Base-by-base conservation (phyloP, 2,797 vertebrate species). In the Chelon labrosus region DNA sequence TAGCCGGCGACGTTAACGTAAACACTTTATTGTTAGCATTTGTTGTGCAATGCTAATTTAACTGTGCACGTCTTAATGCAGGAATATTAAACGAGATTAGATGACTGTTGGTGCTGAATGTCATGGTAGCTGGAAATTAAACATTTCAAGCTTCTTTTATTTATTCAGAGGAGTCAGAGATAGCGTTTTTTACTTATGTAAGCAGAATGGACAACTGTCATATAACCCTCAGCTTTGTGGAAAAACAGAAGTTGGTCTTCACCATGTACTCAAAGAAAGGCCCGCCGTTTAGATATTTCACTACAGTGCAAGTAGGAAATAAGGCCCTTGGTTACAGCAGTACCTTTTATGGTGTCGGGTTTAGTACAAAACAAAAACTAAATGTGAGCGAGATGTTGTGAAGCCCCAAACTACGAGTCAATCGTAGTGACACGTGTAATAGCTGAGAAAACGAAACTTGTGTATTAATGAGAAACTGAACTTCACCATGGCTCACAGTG, bases 381-480 rank as follows among this genome's bases (percentile, higher is more conserved):
- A 16, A 61, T 7, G 14, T 19, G 17, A 25, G 8, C 31, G 17
- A 53, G 42, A 22, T 49, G 31, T 25, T 55, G 5, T 20, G 0
- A 7, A 31, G 44, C 11, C 2, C 5, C 2, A 8, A 42, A 22
- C 16, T 3, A 5, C 25, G 22, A 44, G 2, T 53, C 56, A 53
- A 20, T 46, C 22, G 5, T 7, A 50, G 49, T 17, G 68, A 77
- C 78, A 85, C 77, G 69, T 82, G 72, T 75, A 39, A 58, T 53
- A 55, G 53, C 4, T 19, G 6, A 22, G 42, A 13, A 51, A 71
- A 19, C 8, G 50, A 65, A 80, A 63, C 13, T 16, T 47, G n/a
- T 37, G 42, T 35, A 44, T 38, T 19, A 3, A 31, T 20, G 10
- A 2, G 0, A 42, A 3, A 52, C 3, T 13, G 53, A 64, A 66